These are phyloP conservation scores for Eilema caniola DNA, from an alignment of 2,888 invertebrate species.

Conservation along the genomic window DNA sequence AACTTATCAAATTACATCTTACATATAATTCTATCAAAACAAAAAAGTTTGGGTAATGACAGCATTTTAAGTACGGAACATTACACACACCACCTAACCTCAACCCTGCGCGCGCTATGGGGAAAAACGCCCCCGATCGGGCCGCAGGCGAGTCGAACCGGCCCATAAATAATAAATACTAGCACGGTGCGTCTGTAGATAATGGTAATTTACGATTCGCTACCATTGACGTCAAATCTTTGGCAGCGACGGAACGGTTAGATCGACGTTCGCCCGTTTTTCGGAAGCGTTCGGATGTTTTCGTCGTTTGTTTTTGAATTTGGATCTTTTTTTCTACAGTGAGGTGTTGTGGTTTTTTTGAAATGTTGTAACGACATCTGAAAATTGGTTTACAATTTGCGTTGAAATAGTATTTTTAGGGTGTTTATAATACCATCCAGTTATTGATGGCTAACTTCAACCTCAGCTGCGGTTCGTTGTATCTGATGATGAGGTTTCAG, in stretches of 20 bases:
- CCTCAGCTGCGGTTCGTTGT: no score
- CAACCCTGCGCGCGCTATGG: constrained; percentile 65
- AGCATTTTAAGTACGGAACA: constrained; percentile 60
- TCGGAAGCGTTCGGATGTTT: constrained; percentile 46
- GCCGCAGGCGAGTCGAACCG: constrained; percentile 80
- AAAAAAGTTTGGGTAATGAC: constrained; percentile 52
- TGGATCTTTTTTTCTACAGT: constrained; percentile 29
- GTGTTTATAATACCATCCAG: no score
- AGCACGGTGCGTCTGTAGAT: constrained; percentile 85
- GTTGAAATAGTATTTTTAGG: no score
- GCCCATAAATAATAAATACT: constrained; percentile 87
- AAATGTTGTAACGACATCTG: constrained; percentile 1
- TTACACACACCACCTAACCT: constrained; percentile 67
- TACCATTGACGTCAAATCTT: constrained; percentile 82
- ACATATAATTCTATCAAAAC: constrained; percentile 42
- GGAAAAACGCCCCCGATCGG: constrained; percentile 76
- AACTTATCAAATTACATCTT: not conserved
- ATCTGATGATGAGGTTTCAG: no score
- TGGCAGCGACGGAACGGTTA: constrained; percentile 72
- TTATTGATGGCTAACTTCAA: no score
- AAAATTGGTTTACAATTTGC: not conserved
- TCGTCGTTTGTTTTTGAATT: constrained; percentile 44
- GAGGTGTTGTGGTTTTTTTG: constrained; percentile 17
- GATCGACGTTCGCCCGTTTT: constrained; percentile 70
- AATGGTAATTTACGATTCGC: constrained; percentile 86